Evolutionary conservation across 2,113 vertebrate species (phyloP).

Genomic region (Tachysurus fulvidraco): DNA sequence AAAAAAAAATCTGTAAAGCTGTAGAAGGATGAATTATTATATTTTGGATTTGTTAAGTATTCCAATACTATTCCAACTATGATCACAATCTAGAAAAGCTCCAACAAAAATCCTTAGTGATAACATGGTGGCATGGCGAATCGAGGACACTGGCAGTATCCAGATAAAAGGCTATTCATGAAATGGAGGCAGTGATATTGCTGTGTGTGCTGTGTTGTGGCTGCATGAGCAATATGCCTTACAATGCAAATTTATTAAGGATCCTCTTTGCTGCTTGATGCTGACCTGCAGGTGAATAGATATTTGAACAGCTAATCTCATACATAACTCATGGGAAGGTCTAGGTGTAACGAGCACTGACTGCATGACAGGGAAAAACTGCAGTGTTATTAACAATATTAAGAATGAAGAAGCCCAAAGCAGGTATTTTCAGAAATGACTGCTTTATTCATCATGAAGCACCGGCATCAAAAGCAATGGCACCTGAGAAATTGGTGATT

Average conservation of each 20-base stretch:
- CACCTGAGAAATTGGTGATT: background rate
- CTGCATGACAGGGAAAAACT: conserved; percentile 5
- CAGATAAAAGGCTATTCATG: background rate
- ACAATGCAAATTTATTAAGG: background rate
- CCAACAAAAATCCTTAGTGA: background rate
- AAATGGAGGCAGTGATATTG: background rate
- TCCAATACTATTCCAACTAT: background rate
- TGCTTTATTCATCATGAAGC: conserved; percentile 28
- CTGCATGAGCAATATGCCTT: background rate
- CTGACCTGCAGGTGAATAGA: conserved; percentile 3
- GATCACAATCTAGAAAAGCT: background rate
- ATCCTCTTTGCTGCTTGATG: background rate
- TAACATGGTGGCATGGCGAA: background rate
- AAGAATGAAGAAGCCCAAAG: background rate
- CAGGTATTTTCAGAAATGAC: conserved; percentile 30
- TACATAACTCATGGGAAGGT: background rate
- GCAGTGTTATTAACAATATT: background rate
- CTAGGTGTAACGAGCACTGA: background rate
- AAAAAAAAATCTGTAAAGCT: background rate
- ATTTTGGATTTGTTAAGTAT: background rate
- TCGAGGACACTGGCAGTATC: background rate
- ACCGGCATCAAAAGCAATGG: conserved; percentile 18
- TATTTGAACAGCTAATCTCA: conserved; percentile 18
- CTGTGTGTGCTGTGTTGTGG: too few species aligned
- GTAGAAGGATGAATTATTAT: background rate